phyloP scores from a whole-genome alignment of 2,797 vertebrate genomes.

The Momotus momota region DNA sequence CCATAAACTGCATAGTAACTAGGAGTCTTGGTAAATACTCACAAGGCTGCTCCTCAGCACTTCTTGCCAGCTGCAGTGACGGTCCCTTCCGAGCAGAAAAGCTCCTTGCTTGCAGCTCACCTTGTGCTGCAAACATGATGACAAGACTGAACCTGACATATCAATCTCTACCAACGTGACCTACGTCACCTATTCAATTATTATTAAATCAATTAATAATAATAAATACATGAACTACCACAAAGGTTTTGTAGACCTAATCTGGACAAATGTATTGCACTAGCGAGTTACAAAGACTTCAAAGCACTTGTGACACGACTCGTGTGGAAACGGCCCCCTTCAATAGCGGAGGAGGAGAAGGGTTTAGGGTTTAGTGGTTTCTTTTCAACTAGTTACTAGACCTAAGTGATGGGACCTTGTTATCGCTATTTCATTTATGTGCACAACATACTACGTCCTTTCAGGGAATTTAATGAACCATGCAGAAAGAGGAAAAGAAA shows the following conservation, averaged over 20 bases:
- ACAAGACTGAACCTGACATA: background rate
- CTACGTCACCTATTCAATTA: background rate
- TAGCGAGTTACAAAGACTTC: background rate
- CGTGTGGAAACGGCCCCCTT: background rate
- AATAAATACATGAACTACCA: background rate
- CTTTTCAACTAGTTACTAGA: conserved; percentile 32
- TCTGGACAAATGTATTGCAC: no score
- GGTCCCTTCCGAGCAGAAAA: background rate
- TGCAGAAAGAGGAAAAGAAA: conserved; percentile 55
- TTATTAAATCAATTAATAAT: background rate
- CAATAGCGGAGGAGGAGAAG: background rate
- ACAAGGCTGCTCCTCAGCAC: background rate
- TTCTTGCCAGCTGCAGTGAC: background rate
- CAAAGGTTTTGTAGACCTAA: background rate
- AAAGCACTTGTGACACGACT: background rate
- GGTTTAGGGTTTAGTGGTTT: background rate
- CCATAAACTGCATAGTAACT: background rate
- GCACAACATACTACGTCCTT: conserved; percentile 6
- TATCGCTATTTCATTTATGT: conserved; percentile 49
- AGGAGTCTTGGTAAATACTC: background rate
- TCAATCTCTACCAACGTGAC: background rate
- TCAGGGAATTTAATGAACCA: conserved; percentile 66
- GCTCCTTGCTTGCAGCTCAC: background rate
- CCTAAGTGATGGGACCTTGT: conserved; percentile 28
- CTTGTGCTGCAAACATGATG: background rate